Base-by-base conservation (phyloP, 2,888 invertebrate species). In the Gymnocheta viridis region DNA sequence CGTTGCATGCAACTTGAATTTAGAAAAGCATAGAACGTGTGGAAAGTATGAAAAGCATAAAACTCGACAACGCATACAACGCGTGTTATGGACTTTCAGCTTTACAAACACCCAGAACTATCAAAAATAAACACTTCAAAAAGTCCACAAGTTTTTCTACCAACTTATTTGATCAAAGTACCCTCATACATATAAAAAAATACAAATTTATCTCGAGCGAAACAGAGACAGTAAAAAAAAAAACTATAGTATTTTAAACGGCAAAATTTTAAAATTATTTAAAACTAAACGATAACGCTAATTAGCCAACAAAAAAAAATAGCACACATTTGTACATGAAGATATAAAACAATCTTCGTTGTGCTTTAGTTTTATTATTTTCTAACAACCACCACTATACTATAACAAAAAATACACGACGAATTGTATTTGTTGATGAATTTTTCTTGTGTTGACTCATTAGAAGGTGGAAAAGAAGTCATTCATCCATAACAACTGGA, bases 271-370 rank as follows among this genome's bases (percentile, higher is more conserved):
- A 47, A 69, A 77, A 78, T 64, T 78, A 41, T 64, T 80, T 67
- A 80, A 77, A 58, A 54, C 81, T 64, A 81, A 82, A 81, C 85
- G 86, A 85, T 86, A 86, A 85, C 82, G 72, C 85, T 86, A 86
- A 86, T 86, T 86, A 86, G 82, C 60, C 74, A 81, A 78, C 82
- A 86, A 77, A 54, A 27, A 67, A 32, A 24, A 38, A n/a, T 58
- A 4, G 10, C 49, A 49, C 22, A 10, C 2, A 14, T 27, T 14
- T 27, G 9, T 17, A n/a, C 44, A 24, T 27, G 4, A 2, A 19
- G 0, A 64, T 19, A 22, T 41, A 41, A 69, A 69, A 41, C 32
- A 62, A 54, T 70, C 19, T 32, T 78, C 27, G 35, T 51, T 32
- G 22, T 38, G 24, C 19, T 41, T 35, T 77, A 38, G 14, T 27